Percentiles rank a stretch among this genome's conserved stretches.
Conservation (phyloP, 2,113 vertebrate species). For the Cavia porcellus region DNA sequence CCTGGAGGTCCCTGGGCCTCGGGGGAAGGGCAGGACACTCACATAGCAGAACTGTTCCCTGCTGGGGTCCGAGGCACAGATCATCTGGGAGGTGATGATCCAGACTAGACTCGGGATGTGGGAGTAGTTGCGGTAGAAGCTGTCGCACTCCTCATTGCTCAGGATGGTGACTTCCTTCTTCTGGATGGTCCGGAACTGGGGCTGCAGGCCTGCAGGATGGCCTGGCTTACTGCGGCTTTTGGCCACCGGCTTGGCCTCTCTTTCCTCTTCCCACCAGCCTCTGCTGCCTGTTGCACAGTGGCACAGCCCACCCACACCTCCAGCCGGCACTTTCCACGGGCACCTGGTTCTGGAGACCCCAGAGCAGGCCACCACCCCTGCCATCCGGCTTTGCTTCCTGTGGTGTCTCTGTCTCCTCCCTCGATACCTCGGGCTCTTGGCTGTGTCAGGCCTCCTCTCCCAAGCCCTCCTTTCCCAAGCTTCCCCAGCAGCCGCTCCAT, state of each 20-base stretch:
- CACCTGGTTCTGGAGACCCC: not conserved
- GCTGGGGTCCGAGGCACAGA: not conserved
- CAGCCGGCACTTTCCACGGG: no score
- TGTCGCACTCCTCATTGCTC: slow-evolving; percentile 36
- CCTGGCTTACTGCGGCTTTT: not conserved
- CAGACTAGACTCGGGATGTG: slow-evolving; percentile 39
- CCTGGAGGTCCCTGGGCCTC: not conserved
- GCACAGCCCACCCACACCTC: not conserved
- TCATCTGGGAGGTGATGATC: slow-evolving; percentile 62
- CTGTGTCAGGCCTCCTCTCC: not conserved
- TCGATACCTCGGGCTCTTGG: not conserved
- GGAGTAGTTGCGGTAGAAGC: slow-evolving; percentile 55
- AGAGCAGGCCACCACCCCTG: not conserved
- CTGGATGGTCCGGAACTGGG: slow-evolving; percentile 65
- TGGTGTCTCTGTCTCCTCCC: not conserved
- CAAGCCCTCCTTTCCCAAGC: not conserved
- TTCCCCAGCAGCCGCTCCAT: not conserved
- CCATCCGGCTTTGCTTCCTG: not conserved
- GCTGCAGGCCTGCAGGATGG: not conserved
- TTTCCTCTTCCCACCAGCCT: not conserved
- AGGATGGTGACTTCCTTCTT: slow-evolving; percentile 73
- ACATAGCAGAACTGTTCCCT: slow-evolving; percentile 70
- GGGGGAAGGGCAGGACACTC: not conserved
- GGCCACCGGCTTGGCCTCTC: not conserved
- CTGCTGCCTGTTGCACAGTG: not conserved